Evolutionary conservation across 2,888 invertebrate species (phyloP).

Genomic region (Gonocerus acuteangulatus): DNA sequence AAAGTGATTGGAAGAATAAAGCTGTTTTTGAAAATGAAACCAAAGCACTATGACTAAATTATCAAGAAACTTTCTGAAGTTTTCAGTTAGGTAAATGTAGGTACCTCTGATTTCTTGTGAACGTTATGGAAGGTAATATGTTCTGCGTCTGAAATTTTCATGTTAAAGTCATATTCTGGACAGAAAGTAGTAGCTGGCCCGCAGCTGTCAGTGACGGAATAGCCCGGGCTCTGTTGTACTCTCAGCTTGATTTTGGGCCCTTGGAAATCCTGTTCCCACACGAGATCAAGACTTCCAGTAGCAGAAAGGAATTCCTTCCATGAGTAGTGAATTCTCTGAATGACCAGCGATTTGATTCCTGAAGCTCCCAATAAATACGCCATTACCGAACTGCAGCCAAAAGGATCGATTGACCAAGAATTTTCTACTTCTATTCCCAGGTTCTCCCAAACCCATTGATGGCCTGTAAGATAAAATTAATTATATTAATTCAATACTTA

Average conservation of each 20-base stretch:
- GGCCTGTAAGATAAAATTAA: constrained; percentile 23
- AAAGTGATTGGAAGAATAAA: no score
- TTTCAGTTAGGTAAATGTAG: no score
- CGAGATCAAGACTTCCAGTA: not conserved
- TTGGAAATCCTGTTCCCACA: constrained; percentile 16
- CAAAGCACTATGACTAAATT: no score
- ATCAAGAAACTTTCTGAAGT: no score
- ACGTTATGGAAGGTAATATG: constrained; percentile 19
- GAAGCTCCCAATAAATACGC: constrained; percentile 27
- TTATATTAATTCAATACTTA: no score
- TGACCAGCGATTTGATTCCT: constrained; percentile 23
- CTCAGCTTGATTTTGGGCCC: constrained; percentile 10
- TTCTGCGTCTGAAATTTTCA: not conserved
- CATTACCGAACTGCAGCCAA: constrained; percentile 29
- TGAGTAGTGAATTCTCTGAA: constrained; percentile 33
- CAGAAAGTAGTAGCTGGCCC: constrained; percentile 23
- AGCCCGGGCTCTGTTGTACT: constrained; percentile 27
- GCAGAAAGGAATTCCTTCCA: constrained; percentile 27
- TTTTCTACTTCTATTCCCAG: constrained; percentile 13
- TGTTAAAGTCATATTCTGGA: constrained; percentile 26
- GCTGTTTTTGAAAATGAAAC: no score
- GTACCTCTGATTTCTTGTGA: constrained; percentile 26
- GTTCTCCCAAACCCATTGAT: constrained; percentile 32
- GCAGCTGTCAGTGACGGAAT: constrained; percentile 27
- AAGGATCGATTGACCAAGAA: constrained; percentile 33